Evolutionary conservation across 1,140 invertebrate species (phyloP).

Genomic region (Drosophila subobscura): DNA sequence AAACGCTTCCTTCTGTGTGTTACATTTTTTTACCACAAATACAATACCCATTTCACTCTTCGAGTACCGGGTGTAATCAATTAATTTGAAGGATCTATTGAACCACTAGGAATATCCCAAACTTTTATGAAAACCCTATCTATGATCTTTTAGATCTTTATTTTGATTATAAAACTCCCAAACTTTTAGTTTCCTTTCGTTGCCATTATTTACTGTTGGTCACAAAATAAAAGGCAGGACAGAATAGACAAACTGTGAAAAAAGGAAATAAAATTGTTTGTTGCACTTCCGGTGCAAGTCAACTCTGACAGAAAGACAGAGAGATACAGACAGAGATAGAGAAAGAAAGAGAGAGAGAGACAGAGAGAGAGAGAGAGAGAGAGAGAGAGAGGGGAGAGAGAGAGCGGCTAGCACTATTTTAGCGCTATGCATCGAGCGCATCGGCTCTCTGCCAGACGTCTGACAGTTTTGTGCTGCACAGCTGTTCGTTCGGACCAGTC

Average conservation of each 20-base stretch:
- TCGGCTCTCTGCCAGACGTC: constrained; percentile 30
- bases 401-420: constrained; percentile 52
- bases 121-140: not conserved
- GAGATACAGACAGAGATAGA: constrained; percentile 12
- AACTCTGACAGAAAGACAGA: constrained; percentile 48
- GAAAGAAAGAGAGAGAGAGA: constrained; percentile 34
- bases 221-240: constrained; percentile 31
- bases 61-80: too few relatives aligned
- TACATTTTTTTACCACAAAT: not conserved
- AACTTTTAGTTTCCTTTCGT: not conserved
- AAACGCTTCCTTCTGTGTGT: not conserved
- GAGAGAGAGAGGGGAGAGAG: constrained; percentile 33
- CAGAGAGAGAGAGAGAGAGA: constrained; percentile 35
- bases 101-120: not conserved
- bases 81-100: too few relatives aligned
- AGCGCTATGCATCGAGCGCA: constrained; percentile 27
- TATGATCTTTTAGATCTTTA: not conserved
- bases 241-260: constrained; percentile 37
- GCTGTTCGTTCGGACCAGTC: constrained; percentile 39
- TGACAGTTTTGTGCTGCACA: constrained; percentile 75
- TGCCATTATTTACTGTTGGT: constrained; percentile 26
- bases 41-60: too few relatives aligned
- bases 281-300: constrained; percentile 59
- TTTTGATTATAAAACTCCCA: not conserved
- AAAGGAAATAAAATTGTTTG: constrained; percentile 61